Evolutionary conservation across 1,140 invertebrate genomes (phyloP).

Genomic region (Reticulitermes speratus): DNA sequence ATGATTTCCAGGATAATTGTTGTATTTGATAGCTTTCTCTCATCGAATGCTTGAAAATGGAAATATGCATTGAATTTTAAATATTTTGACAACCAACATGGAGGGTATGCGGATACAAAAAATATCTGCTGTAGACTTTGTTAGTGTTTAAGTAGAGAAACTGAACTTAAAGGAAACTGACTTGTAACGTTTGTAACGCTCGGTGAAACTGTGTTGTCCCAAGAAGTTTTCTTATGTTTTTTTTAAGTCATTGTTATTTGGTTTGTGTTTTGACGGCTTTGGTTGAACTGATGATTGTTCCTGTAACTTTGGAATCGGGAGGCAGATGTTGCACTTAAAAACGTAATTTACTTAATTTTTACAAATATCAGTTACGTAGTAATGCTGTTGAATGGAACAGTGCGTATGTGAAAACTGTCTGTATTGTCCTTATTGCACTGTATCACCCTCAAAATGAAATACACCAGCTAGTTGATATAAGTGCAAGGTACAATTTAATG

Average conservation of each 20-base stretch:
- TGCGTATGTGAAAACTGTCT: conserved; percentile 1
- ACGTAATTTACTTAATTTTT: not conserved
- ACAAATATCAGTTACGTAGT: not conserved
- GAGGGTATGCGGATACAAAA: not conserved
- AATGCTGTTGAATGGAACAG: not conserved
- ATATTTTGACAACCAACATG: not conserved
- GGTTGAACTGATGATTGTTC: not conserved
- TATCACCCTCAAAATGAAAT: not conserved
- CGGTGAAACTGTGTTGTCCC: not conserved
- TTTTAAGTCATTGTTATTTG: too few relatives aligned
- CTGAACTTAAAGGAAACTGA: not conserved
- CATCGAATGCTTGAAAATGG: not conserved
- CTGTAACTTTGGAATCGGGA: not conserved
- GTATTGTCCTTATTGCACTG: not conserved
- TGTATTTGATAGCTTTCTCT: not conserved
- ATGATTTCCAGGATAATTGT: not conserved
- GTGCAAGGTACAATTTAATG: not conserved
- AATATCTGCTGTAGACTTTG: not conserved
- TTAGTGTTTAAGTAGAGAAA: not conserved
- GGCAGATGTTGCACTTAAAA: not conserved
- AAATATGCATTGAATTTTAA: not conserved
- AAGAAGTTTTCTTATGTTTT: not conserved
- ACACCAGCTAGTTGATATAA: not conserved
- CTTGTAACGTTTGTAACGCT: not conserved
- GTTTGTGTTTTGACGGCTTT: not conserved